Base-by-base conservation (phyloP, 2,888 invertebrate genomes). In the Parapristionchus giblindavisi region DNA sequence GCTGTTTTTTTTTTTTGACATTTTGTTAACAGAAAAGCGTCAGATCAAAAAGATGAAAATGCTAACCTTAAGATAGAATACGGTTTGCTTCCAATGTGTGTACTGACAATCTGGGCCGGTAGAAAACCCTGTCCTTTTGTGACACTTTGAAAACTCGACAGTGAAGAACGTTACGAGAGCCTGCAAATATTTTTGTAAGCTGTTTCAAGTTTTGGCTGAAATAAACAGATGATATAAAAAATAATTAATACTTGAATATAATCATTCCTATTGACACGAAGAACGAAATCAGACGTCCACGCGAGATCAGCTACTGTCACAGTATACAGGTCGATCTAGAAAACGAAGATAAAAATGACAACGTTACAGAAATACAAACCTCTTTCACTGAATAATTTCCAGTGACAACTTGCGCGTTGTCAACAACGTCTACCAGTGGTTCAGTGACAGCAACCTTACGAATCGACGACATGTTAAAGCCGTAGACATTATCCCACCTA, bases 1-100 rank as follows among this genome's bases (percentile, higher is more conserved):
- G 17, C 6, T 14, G n/a, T n/a, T 54, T 54, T 54, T 14, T 54
- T 24, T 14, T 54, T 54, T 54, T 54, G 24, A 54, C 24, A 54
- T n/a, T 58, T 27, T 58, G 11, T n/a, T 58, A 11, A 11, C 58
- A 58, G 48, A 36, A 29, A 63, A 29, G 21, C 2, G 27, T 34
- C n/a, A n/a, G n/a, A n/a, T n/a, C n/a, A 32, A 27, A 68, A 17
- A 36, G 43, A 56, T 32, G 14, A 21, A 24, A 21, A 32, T 17
- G 32, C 34, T 34, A 48, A 81, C 81, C 88, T 96, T 94, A 85
- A 98, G 93, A 89, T 99, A 99, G 91, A 99, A 99, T 70, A 99
- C 98, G 8, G 94, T 94, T 89, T 97, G 96, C 89, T 99, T 99
- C 99, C 99, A 99, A 89, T 99, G 99, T 32, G 99, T 99, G 90